phyloP scores from a whole-genome alignment of 2,113 vertebrate species.

The Eudorcas thomsonii region DNA sequence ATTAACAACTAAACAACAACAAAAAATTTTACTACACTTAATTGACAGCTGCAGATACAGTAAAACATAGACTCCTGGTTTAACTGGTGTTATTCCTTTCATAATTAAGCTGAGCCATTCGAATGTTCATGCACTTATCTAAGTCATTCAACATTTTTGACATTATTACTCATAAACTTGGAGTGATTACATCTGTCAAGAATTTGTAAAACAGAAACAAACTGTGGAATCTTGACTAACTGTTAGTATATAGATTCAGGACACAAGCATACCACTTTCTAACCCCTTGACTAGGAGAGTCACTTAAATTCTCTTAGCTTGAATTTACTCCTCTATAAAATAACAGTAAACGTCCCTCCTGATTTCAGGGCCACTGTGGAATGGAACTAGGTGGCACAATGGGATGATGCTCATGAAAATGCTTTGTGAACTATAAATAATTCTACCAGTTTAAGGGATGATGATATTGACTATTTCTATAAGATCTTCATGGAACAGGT shows the following conservation, averaged over 20 bases:
- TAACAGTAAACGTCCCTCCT: background rate
- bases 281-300: background rate
- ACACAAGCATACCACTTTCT: background rate
- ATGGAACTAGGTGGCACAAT: background rate
- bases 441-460: background rate
- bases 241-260: background rate
- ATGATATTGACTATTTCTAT: background rate
- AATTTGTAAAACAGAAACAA: slow-evolving; percentile 4
- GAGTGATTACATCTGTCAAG: background rate
- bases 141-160: background rate
- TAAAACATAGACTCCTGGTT: background rate
- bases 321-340: background rate
- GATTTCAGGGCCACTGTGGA: background rate
- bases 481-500: slow-evolving; percentile 13
- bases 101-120: background rate
- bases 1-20: background rate
- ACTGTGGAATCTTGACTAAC: background rate
- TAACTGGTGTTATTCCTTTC: background rate
- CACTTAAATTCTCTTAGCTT: background rate
- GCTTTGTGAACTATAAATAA: background rate
- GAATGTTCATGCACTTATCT: background rate
- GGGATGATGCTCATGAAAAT: background rate
- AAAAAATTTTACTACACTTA: background rate
- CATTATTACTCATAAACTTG: background rate
- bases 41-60: background rate